Conservation (phyloP, 2,888 invertebrate genomes). For the Thecocarcelia acutangulata region DNA sequence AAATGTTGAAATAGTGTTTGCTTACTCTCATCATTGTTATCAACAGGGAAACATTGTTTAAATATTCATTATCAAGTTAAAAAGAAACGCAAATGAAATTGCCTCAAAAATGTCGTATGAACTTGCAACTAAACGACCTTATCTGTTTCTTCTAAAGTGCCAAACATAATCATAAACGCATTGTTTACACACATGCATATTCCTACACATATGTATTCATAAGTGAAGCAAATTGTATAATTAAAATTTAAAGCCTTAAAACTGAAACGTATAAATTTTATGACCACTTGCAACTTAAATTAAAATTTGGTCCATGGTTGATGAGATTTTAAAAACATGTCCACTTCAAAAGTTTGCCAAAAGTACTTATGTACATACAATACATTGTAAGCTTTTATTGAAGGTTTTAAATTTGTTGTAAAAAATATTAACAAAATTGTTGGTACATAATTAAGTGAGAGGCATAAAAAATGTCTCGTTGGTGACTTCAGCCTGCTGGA, state of each 20-base stretch:
- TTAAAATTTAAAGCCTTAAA: neutral
- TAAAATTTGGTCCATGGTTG: neutral
- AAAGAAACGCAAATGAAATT: neutral
- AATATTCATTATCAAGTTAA: neutral
- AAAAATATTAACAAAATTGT: too few relatives aligned
- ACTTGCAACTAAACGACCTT: neutral
- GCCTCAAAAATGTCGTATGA: neutral
- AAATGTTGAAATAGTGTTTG: neutral
- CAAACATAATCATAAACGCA: neutral
- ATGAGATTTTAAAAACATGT: neutral
- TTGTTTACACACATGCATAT: neutral
- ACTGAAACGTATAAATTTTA: conserved; percentile 6
- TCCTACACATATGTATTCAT: neutral
- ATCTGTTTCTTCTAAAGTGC: neutral
- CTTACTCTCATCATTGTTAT: neutral
- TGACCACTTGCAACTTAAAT: conserved; percentile 9
- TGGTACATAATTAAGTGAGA: too few relatives aligned
- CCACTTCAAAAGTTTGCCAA: too few relatives aligned
- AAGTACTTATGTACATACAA: too few relatives aligned
- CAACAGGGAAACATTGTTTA: neutral
- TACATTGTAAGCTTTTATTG: too few relatives aligned
- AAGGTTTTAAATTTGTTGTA: too few relatives aligned
- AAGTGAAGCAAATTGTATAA: neutral
- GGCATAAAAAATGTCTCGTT: too few relatives aligned
- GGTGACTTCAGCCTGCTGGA: too few relatives aligned